A percentile compares a stretch with the other conserved stretches of the same genome.
Conservation (phyloP, 2,113 vertebrate genomes). For the Pseudopodoces humilis region DNA sequence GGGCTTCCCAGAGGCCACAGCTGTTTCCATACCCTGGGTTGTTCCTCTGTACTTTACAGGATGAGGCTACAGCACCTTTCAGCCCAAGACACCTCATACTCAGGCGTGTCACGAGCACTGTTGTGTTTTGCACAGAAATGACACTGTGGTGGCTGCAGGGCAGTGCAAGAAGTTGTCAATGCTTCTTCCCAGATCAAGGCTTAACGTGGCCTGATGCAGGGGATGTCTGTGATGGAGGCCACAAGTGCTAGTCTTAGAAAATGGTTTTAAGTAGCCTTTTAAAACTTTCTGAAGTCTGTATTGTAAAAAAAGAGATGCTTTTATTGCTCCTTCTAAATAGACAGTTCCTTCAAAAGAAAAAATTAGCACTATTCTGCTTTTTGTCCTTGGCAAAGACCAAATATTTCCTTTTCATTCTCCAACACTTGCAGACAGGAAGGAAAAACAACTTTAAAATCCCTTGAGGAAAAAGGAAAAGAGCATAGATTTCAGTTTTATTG, state of each 20-base stretch:
- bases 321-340: not conserved
- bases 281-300: not conserved
- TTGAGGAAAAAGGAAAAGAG: not conserved
- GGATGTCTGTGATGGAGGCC: not conserved
- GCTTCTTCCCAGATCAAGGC: not conserved
- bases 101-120: accelerated
- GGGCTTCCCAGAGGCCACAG: not conserved
- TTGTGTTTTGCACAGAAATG: not conserved
- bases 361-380: not conserved
- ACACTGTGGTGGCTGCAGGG: not conserved
- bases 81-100: not conserved
- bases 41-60: not conserved
- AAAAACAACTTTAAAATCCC: not conserved
- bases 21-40: not conserved
- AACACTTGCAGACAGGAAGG: not conserved
- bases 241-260: not conserved
- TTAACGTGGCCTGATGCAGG: not conserved
- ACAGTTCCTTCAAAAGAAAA: not conserved
- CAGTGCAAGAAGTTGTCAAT: not conserved
- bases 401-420: not conserved
- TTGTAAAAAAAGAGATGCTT: not conserved
- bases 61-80: not conserved
- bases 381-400: not conserved
- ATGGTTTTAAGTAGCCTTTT: not conserved
- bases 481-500: conserved; percentile 31